Percentiles rank a stretch among this genome's conserved stretches.
phyloP scores from a whole-genome alignment of 2,113 vertebrate genomes.

The Megaceryle torquata region DNA sequence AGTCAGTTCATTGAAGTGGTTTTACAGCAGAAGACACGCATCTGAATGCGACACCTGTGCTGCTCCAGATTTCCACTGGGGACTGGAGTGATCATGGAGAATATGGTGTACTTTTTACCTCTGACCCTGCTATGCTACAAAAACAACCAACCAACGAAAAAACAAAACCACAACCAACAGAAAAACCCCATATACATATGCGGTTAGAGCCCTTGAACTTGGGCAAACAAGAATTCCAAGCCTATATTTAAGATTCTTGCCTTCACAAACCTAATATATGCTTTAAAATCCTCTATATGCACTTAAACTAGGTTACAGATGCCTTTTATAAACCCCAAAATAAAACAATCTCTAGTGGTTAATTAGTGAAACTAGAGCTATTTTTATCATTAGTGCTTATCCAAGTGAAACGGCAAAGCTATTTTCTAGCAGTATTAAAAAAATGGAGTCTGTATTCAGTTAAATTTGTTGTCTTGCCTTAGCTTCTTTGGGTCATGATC shows the following conservation, averaged over 20 bases:
- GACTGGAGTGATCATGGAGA: neutral
- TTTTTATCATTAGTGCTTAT: constrained; percentile 44
- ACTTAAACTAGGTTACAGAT: constrained; percentile 47
- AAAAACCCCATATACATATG: neutral
- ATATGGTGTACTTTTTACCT: neutral
- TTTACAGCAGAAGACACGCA: neutral
- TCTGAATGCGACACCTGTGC: neutral
- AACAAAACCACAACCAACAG: too few relatives aligned
- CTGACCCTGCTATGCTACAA: neutral
- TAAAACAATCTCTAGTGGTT: constrained; percentile 62
- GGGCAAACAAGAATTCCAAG: neutral
- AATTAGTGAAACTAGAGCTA: constrained; percentile 53
- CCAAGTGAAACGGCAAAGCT: constrained; percentile 2
- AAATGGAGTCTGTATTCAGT: neutral
- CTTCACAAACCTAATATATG: neutral
- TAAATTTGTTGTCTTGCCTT: neutral
- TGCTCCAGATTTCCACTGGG: neutral
- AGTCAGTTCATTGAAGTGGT: neutral
- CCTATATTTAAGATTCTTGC: neutral
- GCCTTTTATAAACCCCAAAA: constrained; percentile 32
- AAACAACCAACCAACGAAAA: neutral
- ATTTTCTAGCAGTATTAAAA: neutral
- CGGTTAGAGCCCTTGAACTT: neutral
- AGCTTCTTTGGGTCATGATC: neutral
- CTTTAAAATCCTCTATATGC: neutral